Evolutionary conservation across 2,888 invertebrate genomes (phyloP).

Genomic region (Eristalis arbustorum): DNA sequence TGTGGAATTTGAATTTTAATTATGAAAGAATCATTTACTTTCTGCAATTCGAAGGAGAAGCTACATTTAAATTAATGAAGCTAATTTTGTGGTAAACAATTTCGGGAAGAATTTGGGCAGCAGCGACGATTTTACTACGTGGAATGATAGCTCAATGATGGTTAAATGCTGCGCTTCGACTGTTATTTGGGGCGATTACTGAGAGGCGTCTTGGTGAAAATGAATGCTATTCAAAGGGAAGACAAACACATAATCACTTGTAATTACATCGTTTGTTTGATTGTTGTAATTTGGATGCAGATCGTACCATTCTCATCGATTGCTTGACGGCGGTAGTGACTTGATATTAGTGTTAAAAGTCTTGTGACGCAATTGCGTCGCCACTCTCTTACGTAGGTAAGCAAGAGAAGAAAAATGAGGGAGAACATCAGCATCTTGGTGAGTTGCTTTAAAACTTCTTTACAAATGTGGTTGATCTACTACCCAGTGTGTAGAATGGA

Average conservation of each 20-base stretch:
- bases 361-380: no score
- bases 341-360: no score
- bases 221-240: background rate
- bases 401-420: no score
- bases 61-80: conserved; percentile 22
- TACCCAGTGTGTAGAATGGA: no score
- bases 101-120: conserved; percentile 1
- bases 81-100: conserved; percentile 34
- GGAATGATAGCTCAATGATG: background rate
- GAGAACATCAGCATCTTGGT: no score
- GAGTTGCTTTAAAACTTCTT: no score
- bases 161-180: conserved; percentile 1
- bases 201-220: background rate
- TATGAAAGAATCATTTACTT: conserved; percentile 34
- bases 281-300: background rate
- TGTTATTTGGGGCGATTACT: background rate
- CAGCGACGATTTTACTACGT: background rate
- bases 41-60: conserved; percentile 3
- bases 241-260: background rate
- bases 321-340: no score
- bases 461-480: no score
- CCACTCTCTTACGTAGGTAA: no score
- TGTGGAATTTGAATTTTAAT: conserved; percentile 43
- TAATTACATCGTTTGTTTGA: background rate
- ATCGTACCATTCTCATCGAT: background rate